Conservation (phyloP, 2,888 invertebrate species). For the Hypolimnas misippus region DNA sequence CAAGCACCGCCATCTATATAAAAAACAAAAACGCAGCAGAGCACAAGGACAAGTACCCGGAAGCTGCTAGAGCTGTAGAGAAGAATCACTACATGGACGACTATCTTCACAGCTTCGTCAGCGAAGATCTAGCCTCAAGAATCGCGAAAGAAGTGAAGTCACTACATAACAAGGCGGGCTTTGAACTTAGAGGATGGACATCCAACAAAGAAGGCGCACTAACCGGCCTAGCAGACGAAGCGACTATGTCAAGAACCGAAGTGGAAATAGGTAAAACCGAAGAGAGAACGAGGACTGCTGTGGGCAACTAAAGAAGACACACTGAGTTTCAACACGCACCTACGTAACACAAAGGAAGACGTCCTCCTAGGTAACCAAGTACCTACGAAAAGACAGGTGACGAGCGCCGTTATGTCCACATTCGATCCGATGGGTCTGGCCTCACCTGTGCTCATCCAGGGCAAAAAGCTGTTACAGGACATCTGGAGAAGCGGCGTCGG, state of each 20-base stretch:
- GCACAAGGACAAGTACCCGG: conserved; percentile 13
- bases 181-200: conserved; percentile 12
- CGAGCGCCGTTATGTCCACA: conserved; percentile 15
- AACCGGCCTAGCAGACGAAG: no score
- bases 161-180: conserved; percentile 5
- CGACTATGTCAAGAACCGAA: background rate
- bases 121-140: background rate
- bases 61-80: conserved; percentile 9
- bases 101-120: conserved; percentile 6
- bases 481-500: conserved; percentile 20
- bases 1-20: conserved; percentile 29
- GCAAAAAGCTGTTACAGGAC: conserved; percentile 20
- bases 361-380: background rate
- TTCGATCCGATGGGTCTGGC: conserved; percentile 29
- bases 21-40: conserved; percentile 34
- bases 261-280: background rate
- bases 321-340: conserved; percentile 1
- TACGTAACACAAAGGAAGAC: no score
- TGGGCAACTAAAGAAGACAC: conserved; percentile 11
- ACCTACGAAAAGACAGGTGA: conserved; percentile 23
- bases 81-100: conserved; percentile 23
- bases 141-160: background rate
- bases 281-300: background rate
- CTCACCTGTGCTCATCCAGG: conserved; percentile 7
- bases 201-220: background rate